Conservation (phyloP, 2,113 vertebrate genomes). For the Ammodytes marinus region DNA sequence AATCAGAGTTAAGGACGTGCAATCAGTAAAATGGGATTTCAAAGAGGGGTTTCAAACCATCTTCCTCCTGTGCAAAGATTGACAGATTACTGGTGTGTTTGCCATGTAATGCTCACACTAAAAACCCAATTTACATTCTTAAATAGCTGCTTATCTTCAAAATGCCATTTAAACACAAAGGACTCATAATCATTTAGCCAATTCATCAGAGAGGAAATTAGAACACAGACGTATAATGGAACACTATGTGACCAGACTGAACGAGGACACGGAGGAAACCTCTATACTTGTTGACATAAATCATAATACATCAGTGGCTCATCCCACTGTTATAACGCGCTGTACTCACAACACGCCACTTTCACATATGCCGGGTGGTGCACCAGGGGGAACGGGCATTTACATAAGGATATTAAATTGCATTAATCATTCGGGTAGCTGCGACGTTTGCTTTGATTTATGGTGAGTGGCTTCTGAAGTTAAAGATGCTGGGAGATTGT, state of each 20-base stretch:
- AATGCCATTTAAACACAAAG: conserved; percentile 42
- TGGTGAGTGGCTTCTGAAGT: conserved; percentile 64
- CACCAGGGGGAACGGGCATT: conserved; percentile 16
- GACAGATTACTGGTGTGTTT: conserved; percentile 32
- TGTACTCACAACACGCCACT: background rate
- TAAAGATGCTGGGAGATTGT: conserved; percentile 66
- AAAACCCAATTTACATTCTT: conserved; percentile 44
- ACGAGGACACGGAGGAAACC: conserved; percentile 29
- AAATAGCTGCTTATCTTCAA: conserved; percentile 53
- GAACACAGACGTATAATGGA: conserved; percentile 23
- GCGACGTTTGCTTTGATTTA: conserved; percentile 74
- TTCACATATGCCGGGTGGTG: conserved; percentile 12
- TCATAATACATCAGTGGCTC: background rate
- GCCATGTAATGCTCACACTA: conserved; percentile 17
- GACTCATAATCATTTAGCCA: conserved; percentile 43
- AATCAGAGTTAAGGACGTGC: background rate
- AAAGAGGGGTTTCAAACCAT: background rate
- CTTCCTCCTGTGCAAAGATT: conserved; percentile 9
- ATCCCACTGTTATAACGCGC: conserved; percentile 16
- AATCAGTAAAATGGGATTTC: background rate
- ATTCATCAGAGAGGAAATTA: conserved; percentile 57
- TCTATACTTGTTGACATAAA: conserved; percentile 22
- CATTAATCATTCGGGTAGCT: conserved; percentile 63
- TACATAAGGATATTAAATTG: conserved; percentile 60
- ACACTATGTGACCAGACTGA: conserved; percentile 36